Conservation (phyloP, 2,797 vertebrate species). For the Ctenopoma kingsleyae region DNA sequence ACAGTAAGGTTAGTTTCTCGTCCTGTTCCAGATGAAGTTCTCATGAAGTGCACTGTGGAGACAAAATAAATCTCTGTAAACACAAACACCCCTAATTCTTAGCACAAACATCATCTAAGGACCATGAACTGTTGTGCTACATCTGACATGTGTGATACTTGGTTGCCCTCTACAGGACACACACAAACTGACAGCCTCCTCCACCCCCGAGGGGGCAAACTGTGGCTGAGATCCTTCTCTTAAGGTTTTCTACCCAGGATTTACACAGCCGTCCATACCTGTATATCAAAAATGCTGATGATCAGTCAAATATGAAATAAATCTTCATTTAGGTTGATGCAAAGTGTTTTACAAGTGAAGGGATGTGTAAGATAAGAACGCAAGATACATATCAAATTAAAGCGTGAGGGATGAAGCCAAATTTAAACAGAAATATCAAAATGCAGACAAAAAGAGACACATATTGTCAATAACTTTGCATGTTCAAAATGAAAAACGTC, state of each 20-base stretch:
- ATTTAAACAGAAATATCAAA: neutral
- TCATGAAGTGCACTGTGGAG: too few species aligned
- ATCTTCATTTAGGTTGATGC: neutral
- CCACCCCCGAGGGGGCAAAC: too few species aligned
- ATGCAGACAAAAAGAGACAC: too few species aligned
- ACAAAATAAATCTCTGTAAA: too few species aligned
- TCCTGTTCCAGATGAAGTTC: too few species aligned
- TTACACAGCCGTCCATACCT: neutral
- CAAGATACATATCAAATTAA: too few species aligned
- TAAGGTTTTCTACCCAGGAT: neutral
- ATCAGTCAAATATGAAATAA: neutral
- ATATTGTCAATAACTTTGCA: too few species aligned
- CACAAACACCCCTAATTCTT: too few species aligned
- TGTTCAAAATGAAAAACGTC: too few species aligned
- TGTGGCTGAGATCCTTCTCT: neutral
- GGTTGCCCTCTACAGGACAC: constrained; percentile 70
- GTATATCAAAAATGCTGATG: neutral
- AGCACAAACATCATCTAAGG: neutral
- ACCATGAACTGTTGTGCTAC: neutral
- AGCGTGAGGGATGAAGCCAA: neutral
- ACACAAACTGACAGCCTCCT: neutral
- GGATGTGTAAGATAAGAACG: neutral
- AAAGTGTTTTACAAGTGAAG: too few species aligned
- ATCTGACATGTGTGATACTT: constrained; percentile 34
- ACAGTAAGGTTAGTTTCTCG: too few species aligned